Conservation (phyloP, 92 coral and sea anemone species). For the Zoanthus gigantus region DNA sequence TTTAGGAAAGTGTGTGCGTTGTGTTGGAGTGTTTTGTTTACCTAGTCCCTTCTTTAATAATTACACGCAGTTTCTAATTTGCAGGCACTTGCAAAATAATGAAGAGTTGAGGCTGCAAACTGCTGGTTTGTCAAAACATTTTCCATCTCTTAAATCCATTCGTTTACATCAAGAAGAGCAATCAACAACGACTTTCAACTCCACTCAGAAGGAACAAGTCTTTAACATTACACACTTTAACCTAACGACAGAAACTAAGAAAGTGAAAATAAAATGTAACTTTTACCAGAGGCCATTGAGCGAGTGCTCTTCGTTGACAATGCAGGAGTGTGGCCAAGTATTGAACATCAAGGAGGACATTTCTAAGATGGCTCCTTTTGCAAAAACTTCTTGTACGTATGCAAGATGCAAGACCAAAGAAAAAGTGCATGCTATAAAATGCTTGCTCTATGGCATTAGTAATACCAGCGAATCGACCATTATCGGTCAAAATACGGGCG, state of each 20-base stretch:
- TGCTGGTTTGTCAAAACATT: constrained; percentile 63
- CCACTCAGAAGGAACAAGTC: constrained; percentile 43
- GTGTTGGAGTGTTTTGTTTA: not conserved
- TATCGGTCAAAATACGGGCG: constrained; percentile 86
- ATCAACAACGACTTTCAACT: constrained; percentile 63
- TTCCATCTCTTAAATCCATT: constrained; percentile 63
- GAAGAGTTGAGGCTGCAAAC: constrained; percentile 66
- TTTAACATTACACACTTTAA: constrained; percentile 24
- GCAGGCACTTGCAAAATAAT: constrained; percentile 82
- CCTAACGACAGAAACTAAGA: constrained; percentile 51
- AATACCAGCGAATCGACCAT: constrained; percentile 73
- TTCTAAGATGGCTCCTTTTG: constrained; percentile 61
- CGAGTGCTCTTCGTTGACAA: constrained; percentile 60
- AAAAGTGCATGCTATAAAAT: constrained; percentile 54
- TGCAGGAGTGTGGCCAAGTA: constrained; percentile 69
- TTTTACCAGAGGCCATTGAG: constrained; percentile 75
- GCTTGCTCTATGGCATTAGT: constrained; percentile 50
- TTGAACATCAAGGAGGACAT: constrained; percentile 71
- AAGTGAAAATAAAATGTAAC: constrained; percentile 77
- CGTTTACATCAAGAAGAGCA: constrained; percentile 66
- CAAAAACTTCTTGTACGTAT: constrained; percentile 69
- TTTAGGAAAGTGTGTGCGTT: not conserved
- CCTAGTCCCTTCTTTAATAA: not conserved
- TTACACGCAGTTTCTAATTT: not conserved
- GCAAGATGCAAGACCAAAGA: constrained; percentile 78